Evolutionary conservation across 2,888 invertebrate genomes (phyloP).

Genomic region (Copidosoma aretas): DNA sequence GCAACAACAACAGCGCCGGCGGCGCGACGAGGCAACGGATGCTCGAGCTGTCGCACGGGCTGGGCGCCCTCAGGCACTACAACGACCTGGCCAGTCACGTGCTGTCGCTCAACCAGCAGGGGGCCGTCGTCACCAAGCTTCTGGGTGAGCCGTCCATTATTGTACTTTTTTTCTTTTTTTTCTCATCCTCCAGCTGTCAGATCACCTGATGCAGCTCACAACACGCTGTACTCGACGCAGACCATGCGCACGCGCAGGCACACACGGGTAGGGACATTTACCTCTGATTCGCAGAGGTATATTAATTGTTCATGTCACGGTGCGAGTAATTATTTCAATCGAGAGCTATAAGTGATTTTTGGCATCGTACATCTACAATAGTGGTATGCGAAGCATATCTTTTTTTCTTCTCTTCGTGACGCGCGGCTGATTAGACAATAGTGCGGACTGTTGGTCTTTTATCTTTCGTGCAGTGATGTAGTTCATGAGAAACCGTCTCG

Average conservation of each 20-base stretch:
- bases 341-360: too few species aligned
- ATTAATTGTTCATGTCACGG: too few species aligned
- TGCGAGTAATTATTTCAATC: too few species aligned
- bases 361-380: too few species aligned
- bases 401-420: neutral
- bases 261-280: too few species aligned
- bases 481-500: neutral
- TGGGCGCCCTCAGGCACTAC: constrained; percentile 78
- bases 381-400: neutral
- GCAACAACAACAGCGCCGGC: constrained; percentile 51
- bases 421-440: neutral
- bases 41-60: constrained; percentile 80
- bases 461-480: neutral
- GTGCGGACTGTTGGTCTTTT: neutral
- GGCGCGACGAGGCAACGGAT: constrained; percentile 76
- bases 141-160: constrained; percentile 72
- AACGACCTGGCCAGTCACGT: constrained; percentile 87
- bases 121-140: constrained; percentile 85
- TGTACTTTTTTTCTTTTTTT: neutral
- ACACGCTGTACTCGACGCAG: too few species aligned
- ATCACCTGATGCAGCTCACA: too few species aligned
- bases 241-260: too few species aligned
- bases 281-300: too few species aligned
- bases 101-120: constrained; percentile 81
- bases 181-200: too few species aligned